Base-by-base conservation (phyloP, 2,797 vertebrate genomes). In the Tarsius wallacei region DNA sequence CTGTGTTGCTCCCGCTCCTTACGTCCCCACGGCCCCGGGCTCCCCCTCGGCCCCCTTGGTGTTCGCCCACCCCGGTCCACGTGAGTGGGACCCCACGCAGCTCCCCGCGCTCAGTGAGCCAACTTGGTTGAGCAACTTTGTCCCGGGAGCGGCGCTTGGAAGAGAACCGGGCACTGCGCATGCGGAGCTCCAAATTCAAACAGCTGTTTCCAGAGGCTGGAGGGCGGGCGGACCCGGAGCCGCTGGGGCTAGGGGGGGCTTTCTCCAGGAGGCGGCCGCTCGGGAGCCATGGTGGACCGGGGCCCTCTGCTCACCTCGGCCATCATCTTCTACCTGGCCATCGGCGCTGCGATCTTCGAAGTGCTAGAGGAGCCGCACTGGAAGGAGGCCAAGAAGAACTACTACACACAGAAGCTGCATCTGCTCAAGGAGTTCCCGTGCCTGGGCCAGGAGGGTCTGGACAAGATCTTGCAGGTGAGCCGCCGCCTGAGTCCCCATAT, bases 301-400 rank as follows among this genome's bases (percentile, higher is more conserved):
- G 99, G 99, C 85, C 99, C 99, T 93, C 98, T 99, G 98, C 98
- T 99, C 97, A 99, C 99, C 53, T 99, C 99, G 97, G 99, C 99
- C 91, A 99, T 99, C 90, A 99, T 99, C 97, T 99, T 99, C 98
- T 99, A 99, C 99, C 99, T 99, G 99, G 99, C 99, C 97, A 99
- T 99, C 81, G 99, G 99, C 98, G 99, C 99, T 82, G 99, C 99
- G n/a, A 99, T 99, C 98, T 99, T 99, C 97, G 99, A 99, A 97
- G 99, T 99, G 90, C 98, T 99, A 93, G 99, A 99, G 98, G 99
- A 99, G 97, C 99, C 99, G 17, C 99, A 99, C 93, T 99, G 99
- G 99, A 99, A 99, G 71, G 97, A 81, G 31, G 99, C 99, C 49
- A 99, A 99, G 76, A 96, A 98, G 3, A 93, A 97, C 24, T 99